A percentile compares a stretch with the other conserved stretches of the same genome.
phyloP scores from a whole-genome alignment of 2,888 invertebrate genomes.

The Drosophila prolongata region DNA sequence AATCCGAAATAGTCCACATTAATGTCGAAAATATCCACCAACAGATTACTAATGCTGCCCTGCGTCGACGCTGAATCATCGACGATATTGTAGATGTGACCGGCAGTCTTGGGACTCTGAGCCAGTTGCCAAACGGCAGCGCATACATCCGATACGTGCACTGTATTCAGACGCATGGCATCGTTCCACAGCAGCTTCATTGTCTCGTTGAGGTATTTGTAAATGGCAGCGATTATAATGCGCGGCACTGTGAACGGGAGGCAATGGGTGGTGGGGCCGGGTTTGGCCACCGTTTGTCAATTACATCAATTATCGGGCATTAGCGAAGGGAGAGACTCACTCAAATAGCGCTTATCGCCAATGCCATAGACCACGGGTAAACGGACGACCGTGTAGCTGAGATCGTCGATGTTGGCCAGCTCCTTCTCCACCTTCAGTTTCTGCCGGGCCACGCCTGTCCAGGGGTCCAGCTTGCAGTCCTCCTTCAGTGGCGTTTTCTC shows the following conservation, averaged over 20 bases:
- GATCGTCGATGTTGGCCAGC: constrained; percentile 87
- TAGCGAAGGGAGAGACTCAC: constrained; percentile 85
- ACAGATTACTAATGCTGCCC: constrained; percentile 91
- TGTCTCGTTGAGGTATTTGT: constrained; percentile 93
- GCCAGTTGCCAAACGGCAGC: constrained; percentile 91
- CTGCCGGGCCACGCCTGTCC: constrained; percentile 93
- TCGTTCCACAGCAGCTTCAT: constrained; percentile 97
- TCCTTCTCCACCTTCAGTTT: constrained; percentile 93
- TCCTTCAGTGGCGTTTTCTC: constrained; percentile 93
- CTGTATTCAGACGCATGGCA: constrained; percentile 93
- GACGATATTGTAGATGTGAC: constrained; percentile 92
- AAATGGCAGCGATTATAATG: constrained; percentile 93
- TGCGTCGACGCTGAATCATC: constrained; percentile 94
- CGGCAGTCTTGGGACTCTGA: constrained; percentile 85
- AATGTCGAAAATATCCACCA: constrained; percentile 93
- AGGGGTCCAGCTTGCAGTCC: constrained; percentile 90
- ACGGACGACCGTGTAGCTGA: constrained; percentile 92
- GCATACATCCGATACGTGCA: constrained; percentile 94
- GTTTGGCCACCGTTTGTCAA: constrained; percentile 27
- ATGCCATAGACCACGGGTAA: constrained; percentile 94
- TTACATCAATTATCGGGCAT: constrained; percentile 39
- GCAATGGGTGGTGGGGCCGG: constrained; percentile 23
- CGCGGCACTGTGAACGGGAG: constrained; percentile 88
- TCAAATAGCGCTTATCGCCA: constrained; percentile 92
- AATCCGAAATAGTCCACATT: constrained; percentile 95